A percentile compares a stretch with the other conserved stretches of the same genome.
Evolutionary conservation across 2,888 invertebrate species (phyloP).

Genomic region (Eupelmus urozonus): DNA sequence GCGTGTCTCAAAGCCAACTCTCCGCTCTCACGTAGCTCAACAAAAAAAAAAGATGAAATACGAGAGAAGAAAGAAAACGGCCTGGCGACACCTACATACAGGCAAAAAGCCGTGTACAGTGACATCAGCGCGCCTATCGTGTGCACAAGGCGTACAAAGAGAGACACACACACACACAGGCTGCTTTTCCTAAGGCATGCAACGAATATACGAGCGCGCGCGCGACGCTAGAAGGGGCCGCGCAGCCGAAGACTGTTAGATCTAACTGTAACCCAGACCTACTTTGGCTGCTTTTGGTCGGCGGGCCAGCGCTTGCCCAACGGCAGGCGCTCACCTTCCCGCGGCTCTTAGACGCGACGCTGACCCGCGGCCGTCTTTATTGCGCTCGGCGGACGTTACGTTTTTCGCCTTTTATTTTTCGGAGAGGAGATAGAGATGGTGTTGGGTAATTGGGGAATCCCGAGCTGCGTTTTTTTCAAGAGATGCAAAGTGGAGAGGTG

Average conservation of each 20-base stretch:
- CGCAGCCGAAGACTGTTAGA: slow-evolving; percentile 67
- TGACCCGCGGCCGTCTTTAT: not conserved
- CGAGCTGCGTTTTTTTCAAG: too few species aligned
- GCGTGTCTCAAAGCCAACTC: not conserved
- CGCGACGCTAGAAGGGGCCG: not conserved
- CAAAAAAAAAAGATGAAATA: not conserved
- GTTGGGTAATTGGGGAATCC: too few species aligned
- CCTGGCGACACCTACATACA: not conserved
- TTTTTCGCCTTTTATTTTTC: slow-evolving; percentile 17
- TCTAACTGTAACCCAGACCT: slow-evolving; percentile 76
- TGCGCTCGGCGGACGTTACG: not conserved
- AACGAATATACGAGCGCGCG: slow-evolving; percentile 24
- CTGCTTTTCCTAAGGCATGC: slow-evolving; percentile 21
- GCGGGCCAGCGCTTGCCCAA: slow-evolving; percentile 20
- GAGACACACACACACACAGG: slow-evolving; percentile 9
- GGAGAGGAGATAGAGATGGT: too few species aligned
- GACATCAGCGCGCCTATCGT: slow-evolving; percentile 29
- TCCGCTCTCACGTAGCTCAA: too few species aligned
- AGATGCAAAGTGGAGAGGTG: too few species aligned
- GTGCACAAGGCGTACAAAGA: slow-evolving; percentile 6
- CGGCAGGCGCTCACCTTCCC: slow-evolving; percentile 6
- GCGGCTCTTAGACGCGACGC: not conserved
- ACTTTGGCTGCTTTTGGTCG: slow-evolving; percentile 65
- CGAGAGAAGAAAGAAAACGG: not conserved
- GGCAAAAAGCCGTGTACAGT: not conserved